These are phyloP conservation scores for Drosophila falleni DNA, from an alignment of 2,888 invertebrate species.

Conservation along the genomic window DNA sequence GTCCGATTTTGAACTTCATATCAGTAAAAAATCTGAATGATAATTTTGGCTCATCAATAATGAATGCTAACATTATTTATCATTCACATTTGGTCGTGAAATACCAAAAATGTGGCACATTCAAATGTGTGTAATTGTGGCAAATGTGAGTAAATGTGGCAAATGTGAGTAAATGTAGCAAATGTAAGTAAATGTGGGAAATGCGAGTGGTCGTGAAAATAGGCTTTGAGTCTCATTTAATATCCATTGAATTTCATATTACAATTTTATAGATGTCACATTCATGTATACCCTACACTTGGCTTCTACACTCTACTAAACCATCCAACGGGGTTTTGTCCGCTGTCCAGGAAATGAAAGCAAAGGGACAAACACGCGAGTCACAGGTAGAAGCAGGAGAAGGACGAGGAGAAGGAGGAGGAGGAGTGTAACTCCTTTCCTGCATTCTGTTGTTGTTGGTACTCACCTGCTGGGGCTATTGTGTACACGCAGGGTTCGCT, in stretches of 20 bases:
- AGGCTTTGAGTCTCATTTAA: not conserved
- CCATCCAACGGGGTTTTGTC: not conserved
- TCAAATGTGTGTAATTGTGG: no score
- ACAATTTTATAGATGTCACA: not conserved
- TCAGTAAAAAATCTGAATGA: no score
- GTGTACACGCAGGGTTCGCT: conserved; percentile 91
- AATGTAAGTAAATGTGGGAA: no score
- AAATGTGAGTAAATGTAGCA: no score
- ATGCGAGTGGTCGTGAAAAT: no score
- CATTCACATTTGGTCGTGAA: no score
- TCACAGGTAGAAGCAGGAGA: not conserved
- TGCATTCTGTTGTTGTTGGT: conserved; percentile 8
- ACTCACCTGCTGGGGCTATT: conserved; percentile 90
- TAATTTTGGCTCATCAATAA: no score
- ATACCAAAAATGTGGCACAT: no score
- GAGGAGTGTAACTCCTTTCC: not conserved
- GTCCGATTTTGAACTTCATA: no score
- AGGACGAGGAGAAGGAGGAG: not conserved
- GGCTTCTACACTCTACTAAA: not conserved
- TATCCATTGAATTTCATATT: not conserved
- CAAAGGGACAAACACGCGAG: conserved; percentile 48
- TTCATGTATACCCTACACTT: not conserved
- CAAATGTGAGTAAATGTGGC: no score
- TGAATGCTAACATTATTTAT: no score
- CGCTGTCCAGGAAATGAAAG: conserved; percentile 41